Evolutionary conservation across 1,140 invertebrate species (phyloP).

Genomic region (Aphelinus atriplicis): DNA sequence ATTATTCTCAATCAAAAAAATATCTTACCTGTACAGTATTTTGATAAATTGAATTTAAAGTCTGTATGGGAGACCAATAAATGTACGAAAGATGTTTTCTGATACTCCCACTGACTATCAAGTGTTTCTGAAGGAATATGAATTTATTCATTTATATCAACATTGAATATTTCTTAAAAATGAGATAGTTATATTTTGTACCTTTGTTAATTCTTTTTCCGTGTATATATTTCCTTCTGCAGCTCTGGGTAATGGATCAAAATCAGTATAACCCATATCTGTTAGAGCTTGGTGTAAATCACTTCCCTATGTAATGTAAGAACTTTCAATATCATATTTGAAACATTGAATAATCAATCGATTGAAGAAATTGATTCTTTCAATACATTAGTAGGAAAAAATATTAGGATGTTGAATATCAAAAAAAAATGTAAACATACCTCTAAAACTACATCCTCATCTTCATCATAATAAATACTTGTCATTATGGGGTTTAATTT

Average conservation of each 20-base stretch:
- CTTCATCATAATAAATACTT: too few relatives aligned
- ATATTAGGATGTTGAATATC: too few relatives aligned
- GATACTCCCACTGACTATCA: conserved; percentile 12
- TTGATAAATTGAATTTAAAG: conserved; percentile 32
- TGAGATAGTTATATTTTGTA: conserved; percentile 22
- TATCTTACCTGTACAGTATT: conserved; percentile 35
- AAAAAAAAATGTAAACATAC: too few relatives aligned
- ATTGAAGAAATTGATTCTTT: too few relatives aligned
- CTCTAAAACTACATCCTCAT: too few relatives aligned
- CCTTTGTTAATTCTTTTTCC: conserved; percentile 32
- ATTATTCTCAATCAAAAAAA: conserved; percentile 10
- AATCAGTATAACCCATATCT: conserved; percentile 56
- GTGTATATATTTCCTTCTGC: conserved; percentile 25
- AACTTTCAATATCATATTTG: too few relatives aligned
- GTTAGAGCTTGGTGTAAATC: conserved; percentile 53
- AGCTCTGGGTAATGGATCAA: conserved; percentile 48
- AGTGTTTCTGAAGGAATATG: conserved; percentile 41
- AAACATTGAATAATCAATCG: too few relatives aligned
- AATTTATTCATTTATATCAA: conserved; percentile 14
- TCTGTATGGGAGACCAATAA: conserved; percentile 26
- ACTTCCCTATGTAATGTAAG: conserved; percentile 48
- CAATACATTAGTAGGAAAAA: too few relatives aligned
- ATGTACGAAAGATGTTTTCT: conserved; percentile 16
- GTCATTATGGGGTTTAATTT: too few relatives aligned
- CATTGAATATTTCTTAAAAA: background rate